Conservation (phyloP, 2,797 vertebrate species). For the Acrocephalus scirpaceus region DNA sequence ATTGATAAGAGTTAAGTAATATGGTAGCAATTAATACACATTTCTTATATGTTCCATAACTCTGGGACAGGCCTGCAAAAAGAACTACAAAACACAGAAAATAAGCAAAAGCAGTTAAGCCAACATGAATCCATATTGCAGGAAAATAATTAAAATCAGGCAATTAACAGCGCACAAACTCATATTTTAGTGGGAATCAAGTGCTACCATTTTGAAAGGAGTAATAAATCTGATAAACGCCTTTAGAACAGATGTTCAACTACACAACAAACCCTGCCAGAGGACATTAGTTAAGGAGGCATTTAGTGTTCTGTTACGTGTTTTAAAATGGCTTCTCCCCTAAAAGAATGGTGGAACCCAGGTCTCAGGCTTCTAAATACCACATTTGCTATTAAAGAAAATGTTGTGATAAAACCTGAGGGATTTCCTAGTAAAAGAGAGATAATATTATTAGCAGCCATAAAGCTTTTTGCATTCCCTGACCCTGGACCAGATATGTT, state of each 20-base stretch:
- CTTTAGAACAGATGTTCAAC: not conserved
- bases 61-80: not conserved
- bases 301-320: not conserved
- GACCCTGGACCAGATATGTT: not conserved
- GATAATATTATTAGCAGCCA: not conserved
- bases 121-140: not conserved
- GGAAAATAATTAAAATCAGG: not conserved
- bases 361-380: not conserved
- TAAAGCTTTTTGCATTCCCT: not conserved
- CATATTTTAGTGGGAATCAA: not conserved
- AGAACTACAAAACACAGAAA: not conserved
- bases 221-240: not conserved
- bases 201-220: not conserved
- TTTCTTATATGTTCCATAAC: not conserved
- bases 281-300: not conserved
- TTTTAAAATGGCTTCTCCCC: not conserved
- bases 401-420: not conserved
- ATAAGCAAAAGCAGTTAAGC: not conserved
- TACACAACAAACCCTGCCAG: not conserved
- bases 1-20: conserved; percentile 4
- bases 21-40: not conserved
- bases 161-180: not conserved
- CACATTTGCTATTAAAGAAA: not conserved
- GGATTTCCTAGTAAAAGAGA: not conserved
- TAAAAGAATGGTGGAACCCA: not conserved